These are phyloP conservation scores for Papio anubis DNA, from an alignment of 2,113 vertebrate genomes.

Conservation along the genomic window DNA sequence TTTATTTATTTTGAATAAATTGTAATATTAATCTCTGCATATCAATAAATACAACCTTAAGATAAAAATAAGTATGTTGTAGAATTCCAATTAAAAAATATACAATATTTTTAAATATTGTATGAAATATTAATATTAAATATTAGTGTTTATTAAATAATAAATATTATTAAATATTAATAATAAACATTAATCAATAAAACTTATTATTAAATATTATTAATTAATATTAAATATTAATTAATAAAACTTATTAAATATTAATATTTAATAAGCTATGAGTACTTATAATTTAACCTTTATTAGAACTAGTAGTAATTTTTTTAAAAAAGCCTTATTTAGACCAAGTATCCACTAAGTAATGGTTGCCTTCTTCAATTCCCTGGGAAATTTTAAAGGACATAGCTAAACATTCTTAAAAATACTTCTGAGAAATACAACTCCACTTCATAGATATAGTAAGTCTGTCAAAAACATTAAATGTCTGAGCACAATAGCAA, in stretches of 20 bases:
- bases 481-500: neutral
- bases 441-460: neutral
- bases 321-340: neutral
- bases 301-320: neutral
- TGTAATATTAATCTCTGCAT: neutral
- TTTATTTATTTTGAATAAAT: neutral
- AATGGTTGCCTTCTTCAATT: neutral
- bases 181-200: too few relatives aligned
- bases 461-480: conserved; percentile 39
- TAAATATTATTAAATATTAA: too few relatives aligned
- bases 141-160: too few relatives aligned
- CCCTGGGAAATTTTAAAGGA: neutral
- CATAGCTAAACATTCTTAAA: neutral
- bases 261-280: neutral
- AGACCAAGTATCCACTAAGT: neutral
- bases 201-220: too few relatives aligned
- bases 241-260: too few relatives aligned
- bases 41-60: neutral
- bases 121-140: too few relatives aligned
- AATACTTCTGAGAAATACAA: neutral
- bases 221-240: too few relatives aligned
- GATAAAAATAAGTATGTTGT: neutral
- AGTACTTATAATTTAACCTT: neutral
- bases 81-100: neutral
- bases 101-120: too few relatives aligned